Percentiles rank a stretch among this genome's conserved stretches.
These are phyloP conservation scores for Myanophis thanlyinensis DNA, from an alignment of 2,113 vertebrate species.

Conservation along the genomic window DNA sequence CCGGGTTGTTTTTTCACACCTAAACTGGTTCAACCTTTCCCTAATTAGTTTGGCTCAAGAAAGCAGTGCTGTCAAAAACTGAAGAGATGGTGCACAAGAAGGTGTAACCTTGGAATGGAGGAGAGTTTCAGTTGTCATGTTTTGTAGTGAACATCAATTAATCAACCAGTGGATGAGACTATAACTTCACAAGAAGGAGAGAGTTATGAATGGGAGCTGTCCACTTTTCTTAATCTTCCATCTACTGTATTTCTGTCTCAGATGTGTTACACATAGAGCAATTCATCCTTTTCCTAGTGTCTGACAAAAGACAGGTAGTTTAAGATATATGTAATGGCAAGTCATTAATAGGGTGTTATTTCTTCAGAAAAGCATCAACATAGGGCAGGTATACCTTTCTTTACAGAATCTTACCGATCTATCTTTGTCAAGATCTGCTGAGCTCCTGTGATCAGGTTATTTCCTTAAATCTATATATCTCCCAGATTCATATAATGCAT, in stretches of 20 bases:
- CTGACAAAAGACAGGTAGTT: conserved; percentile 50
- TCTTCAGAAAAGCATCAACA: conserved; percentile 34
- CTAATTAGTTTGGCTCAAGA: conserved; percentile 36
- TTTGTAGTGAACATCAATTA: conserved; percentile 45
- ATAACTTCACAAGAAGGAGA: conserved; percentile 50
- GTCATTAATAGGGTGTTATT: conserved; percentile 53
- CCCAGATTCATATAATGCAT: conserved; percentile 15
- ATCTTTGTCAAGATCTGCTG: conserved; percentile 20
- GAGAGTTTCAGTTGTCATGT: conserved; percentile 37
- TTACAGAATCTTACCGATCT: conserved; percentile 17
- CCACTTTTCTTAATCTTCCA: conserved; percentile 31
- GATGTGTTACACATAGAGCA: conserved; percentile 39
- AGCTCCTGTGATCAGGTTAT: conserved; percentile 34
- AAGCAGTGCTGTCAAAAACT: conserved; percentile 34
- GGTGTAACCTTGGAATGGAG: conserved; percentile 30
- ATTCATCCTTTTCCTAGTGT: conserved; percentile 49
- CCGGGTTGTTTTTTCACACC: not conserved
- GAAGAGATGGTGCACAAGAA: not conserved
- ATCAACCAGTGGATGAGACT: conserved; percentile 5
- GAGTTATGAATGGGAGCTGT: conserved; percentile 57
- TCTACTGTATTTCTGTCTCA: conserved; percentile 63
- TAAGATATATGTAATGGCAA: conserved; percentile 49
- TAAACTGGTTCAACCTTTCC: not conserved
- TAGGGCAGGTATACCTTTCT: conserved; percentile 28
- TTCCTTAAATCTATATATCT: conserved; percentile 20